These are phyloP conservation scores for Trissolcus basalis DNA, from an alignment of 1,140 invertebrate genomes.

Conservation along the genomic window DNA sequence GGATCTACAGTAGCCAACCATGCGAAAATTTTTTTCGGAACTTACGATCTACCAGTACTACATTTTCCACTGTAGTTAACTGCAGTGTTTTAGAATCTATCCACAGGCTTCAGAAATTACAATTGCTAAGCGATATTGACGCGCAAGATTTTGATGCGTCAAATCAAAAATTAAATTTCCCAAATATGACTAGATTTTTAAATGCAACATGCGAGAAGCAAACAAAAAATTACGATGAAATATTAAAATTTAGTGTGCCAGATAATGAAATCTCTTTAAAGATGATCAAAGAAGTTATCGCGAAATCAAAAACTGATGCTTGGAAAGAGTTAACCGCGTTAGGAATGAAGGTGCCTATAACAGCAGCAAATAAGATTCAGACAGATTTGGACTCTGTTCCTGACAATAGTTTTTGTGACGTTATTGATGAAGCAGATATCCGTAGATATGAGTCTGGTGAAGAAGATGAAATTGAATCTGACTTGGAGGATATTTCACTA, in stretches of 20 bases:
- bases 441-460: not conserved
- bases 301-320: constrained; percentile 11
- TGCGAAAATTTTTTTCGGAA: constrained; percentile 20
- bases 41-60: not conserved
- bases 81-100: constrained; percentile 3
- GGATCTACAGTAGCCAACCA: constrained; percentile 24
- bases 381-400: constrained; percentile 3
- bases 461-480: constrained; percentile 5
- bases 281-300: constrained; percentile 12
- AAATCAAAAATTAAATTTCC: constrained; percentile 17
- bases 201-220: constrained; percentile 32
- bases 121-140: not conserved
- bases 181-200: constrained; percentile 27
- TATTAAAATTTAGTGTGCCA: constrained; percentile 15
- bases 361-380: constrained; percentile 14
- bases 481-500: constrained; percentile 19
- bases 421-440: constrained; percentile 14
- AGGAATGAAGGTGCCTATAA: constrained; percentile 9
- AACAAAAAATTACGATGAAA: constrained; percentile 16
- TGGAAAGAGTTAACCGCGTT: constrained; percentile 8
- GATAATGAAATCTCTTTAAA: constrained; percentile 23
- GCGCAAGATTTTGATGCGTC: constrained; percentile 7
- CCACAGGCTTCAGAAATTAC: not conserved
- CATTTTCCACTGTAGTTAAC: not conserved
- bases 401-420: constrained; percentile 10